Evolutionary conservation across 2,888 invertebrate species (phyloP), one percentile per base, ranked within the genome.

Genomic region (Colletes collaris): DNA sequence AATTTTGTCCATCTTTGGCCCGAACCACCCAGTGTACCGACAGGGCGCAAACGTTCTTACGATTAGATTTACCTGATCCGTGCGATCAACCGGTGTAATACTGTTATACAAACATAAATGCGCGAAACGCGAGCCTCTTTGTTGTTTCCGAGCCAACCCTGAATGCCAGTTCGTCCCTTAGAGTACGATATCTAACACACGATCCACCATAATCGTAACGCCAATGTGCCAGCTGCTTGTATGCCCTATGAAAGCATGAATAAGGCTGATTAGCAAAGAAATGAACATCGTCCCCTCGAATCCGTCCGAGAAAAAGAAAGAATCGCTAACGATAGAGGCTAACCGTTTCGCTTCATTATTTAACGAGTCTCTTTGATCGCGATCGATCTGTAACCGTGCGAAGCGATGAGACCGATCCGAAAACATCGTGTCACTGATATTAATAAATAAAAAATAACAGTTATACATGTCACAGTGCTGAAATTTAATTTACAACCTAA

Each of bases 181-280:
- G 83, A 75, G 79, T 70, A 79, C 78, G 82, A 81, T 35, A 58
- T 69, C 67, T 19, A 53, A 64, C n/a, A 78, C 77, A 69, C 58
- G 83, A 78, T 78, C 78, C 73, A 80, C 60, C 67, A 66, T 53
- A 56, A 76, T 55, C 71, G 79, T 60, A 81, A 75, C 79, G 82
- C 82, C 86, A 89, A 91, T 91, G 91, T 92, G 92, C 92, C 92
- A 92, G 91, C 92, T 92, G 91, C 90, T 92, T 92, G 91, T 92
- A 92, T 92, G 90, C 89, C 91, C 92, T 87, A 86, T 89, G 79
- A 86, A 86, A 88, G 90, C 90, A 90, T 87, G 89, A 87, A 81
- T 76, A 76, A 88, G 80, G 81, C 78, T 82, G 82, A 84, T 82
- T 82, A 79, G 77, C 73, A 59, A 76, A 78, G 37, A 79, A 72